These are phyloP conservation scores for Raja brachyura DNA, from an alignment of 2,113 vertebrate species.

Conservation along the genomic window DNA sequence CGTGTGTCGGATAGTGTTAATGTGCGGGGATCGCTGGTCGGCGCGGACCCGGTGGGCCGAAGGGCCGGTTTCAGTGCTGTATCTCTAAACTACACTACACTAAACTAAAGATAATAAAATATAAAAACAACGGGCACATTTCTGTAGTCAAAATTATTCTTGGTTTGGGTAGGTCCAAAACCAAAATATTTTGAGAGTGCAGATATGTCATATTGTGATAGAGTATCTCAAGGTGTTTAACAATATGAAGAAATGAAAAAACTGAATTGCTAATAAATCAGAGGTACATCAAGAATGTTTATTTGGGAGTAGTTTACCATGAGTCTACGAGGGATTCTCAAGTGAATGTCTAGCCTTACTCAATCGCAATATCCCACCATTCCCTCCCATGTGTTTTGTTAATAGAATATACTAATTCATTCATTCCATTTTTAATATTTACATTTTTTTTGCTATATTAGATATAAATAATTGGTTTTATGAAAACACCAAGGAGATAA, in stretches of 20 bases:
- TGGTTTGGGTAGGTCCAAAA: background rate
- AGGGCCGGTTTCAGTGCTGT: too few species aligned
- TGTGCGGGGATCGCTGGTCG: too few species aligned
- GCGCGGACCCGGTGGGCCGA: too few species aligned
- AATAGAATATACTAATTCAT: background rate
- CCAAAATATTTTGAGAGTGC: background rate
- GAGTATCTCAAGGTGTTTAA: background rate
- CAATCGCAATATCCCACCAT: background rate
- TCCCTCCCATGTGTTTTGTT: background rate
- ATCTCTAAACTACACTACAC: too few species aligned
- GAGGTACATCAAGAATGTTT: background rate
- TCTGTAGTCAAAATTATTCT: background rate
- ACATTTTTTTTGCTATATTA: too few species aligned
- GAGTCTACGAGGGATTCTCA: background rate
- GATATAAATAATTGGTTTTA: too few species aligned
- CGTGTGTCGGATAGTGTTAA: too few species aligned
- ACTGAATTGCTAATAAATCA: background rate
- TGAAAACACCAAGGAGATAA: too few species aligned
- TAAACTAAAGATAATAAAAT: background rate
- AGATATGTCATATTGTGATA: background rate
- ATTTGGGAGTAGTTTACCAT: background rate
- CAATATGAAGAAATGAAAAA: background rate
- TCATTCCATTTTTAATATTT: too few species aligned
- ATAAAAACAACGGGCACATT: background rate
- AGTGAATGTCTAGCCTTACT: background rate